phyloP scores from a whole-genome alignment of 1,140 invertebrate species.

The Akabosia matsudoensis region DNA sequence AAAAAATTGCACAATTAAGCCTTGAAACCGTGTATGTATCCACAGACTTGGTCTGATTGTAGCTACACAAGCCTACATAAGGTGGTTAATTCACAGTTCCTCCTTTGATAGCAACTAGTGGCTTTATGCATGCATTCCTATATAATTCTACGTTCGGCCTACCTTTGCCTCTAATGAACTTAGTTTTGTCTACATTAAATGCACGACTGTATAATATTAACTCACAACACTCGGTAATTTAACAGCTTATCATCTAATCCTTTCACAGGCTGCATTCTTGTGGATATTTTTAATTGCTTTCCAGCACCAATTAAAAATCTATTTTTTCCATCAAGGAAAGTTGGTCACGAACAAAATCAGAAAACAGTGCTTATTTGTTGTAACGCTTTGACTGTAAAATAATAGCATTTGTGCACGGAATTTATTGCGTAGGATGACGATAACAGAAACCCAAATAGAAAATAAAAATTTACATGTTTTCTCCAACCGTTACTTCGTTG shows the following conservation, averaged over 20 bases:
- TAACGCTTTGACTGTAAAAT: not conserved
- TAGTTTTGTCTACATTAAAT: too few species aligned
- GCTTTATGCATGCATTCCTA: not conserved
- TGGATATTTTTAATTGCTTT: not conserved
- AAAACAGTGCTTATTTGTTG: not conserved
- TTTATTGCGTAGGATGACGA: conserved; percentile 7
- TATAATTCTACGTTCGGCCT: not conserved
- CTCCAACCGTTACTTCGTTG: too few species aligned
- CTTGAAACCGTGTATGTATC: too few species aligned
- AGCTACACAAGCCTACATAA: too few species aligned
- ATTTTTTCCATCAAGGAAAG: not conserved
- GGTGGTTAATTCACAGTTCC: too few species aligned
- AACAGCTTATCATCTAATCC: too few species aligned
- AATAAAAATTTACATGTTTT: not conserved
- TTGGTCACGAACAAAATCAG: not conserved
- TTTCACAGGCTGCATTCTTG: not conserved
- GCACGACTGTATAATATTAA: too few species aligned
- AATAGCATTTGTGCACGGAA: conserved; percentile 3
- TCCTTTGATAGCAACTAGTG: not conserved
- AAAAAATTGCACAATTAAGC: too few species aligned
- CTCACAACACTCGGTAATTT: too few species aligned
- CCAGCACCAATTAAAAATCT: not conserved
- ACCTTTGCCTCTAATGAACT: not conserved
- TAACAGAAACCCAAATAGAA: not conserved
- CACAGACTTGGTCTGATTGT: too few species aligned